These are phyloP conservation scores for Urophycis tenuis DNA, from an alignment of 2,797 vertebrate genomes.

Conservation along the genomic window DNA sequence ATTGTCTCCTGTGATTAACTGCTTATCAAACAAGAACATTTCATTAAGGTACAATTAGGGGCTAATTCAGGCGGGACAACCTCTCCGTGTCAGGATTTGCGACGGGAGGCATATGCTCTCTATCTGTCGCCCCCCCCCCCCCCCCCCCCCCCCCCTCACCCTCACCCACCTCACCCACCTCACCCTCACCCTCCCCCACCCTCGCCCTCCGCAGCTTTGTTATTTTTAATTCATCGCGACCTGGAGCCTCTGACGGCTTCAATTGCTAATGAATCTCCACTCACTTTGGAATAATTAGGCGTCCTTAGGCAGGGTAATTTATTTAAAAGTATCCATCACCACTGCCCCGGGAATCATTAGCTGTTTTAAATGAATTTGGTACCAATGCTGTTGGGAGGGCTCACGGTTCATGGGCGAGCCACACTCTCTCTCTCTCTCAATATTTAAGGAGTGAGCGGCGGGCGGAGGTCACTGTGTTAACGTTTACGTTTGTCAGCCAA, in stretches of 20 bases:
- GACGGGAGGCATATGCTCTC: constrained; percentile 75
- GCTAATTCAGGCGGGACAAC: constrained; percentile 78
- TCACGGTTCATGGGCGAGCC: constrained; percentile 74
- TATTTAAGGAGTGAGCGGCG: constrained; percentile 66
- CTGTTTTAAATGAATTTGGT: constrained; percentile 84
- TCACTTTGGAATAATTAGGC: constrained; percentile 84
- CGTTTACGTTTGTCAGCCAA: background rate
- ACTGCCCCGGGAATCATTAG: constrained; percentile 73
- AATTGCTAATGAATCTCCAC: constrained; percentile 82
- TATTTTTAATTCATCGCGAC: constrained; percentile 80
- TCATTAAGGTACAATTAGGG: constrained; percentile 88
- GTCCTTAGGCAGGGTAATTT: constrained; percentile 84
- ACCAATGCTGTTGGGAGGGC: constrained; percentile 80
- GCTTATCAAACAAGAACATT: constrained; percentile 92
- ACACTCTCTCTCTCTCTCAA: constrained; percentile 65
- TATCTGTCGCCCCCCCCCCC: background rate
- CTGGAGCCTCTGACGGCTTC: constrained; percentile 73
- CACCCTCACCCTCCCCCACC: background rate
- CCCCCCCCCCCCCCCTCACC: background rate
- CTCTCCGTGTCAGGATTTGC: constrained; percentile 73
- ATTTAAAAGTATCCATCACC: constrained; percentile 77
- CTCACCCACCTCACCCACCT: no score
- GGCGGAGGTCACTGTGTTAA: constrained; percentile 52
- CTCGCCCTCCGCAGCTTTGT: constrained; percentile 63
- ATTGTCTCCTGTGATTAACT: constrained; percentile 90